Conservation (phyloP, 2,113 vertebrate species). For the Cyprinodon brontotheroides region DNA sequence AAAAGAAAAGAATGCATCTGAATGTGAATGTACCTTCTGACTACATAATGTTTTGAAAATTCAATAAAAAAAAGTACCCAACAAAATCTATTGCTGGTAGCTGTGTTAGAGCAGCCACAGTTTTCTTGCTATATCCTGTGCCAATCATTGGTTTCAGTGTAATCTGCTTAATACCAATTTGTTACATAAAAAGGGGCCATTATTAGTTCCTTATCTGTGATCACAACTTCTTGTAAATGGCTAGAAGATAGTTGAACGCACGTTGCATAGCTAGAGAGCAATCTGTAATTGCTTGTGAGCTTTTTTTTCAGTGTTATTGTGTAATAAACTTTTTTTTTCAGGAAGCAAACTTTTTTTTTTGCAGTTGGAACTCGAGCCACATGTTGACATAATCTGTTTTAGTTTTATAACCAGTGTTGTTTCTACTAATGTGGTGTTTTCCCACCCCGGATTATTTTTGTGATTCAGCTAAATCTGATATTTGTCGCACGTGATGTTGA, state of each 20-base stretch:
- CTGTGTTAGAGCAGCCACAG: not conserved
- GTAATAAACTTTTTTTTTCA: not conserved
- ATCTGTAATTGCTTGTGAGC: not conserved
- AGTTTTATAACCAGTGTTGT: not conserved
- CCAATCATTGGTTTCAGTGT: not conserved
- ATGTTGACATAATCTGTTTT: not conserved
- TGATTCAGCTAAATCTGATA: not conserved
- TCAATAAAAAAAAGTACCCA: too few species aligned
- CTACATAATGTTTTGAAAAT: too few species aligned
- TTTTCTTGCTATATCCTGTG: not conserved
- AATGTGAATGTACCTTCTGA: too few species aligned
- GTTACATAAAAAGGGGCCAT: not conserved
- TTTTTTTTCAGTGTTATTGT: not conserved
- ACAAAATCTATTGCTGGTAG: not conserved
- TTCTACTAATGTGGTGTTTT: not conserved
- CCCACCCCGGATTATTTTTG: not conserved
- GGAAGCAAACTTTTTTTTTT: not conserved
- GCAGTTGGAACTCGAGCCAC: not conserved
- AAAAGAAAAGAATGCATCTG: too few species aligned
- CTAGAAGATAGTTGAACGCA: not conserved
- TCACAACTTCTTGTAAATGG: not conserved
- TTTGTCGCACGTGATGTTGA: not conserved
- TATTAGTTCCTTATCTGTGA: not conserved
- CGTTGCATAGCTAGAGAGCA: not conserved
- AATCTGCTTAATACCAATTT: not conserved